phyloP scores from a whole-genome alignment of 2,113 vertebrate genomes.

The Willisornis vidua region DNA sequence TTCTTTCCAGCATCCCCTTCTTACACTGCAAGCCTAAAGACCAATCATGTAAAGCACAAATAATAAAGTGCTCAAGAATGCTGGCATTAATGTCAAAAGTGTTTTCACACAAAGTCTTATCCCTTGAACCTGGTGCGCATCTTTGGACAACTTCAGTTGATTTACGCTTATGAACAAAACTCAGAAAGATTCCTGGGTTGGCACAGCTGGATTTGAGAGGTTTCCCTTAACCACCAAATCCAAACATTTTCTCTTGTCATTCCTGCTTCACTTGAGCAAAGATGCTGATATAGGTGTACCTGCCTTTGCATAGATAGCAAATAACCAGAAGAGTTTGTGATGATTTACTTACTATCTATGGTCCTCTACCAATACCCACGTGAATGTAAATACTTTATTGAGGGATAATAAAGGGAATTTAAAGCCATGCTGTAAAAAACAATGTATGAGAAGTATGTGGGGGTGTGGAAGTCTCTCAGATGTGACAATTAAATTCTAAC shows the following conservation, averaged over 20 bases:
- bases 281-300: background rate
- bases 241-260: background rate
- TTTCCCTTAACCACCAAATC: background rate
- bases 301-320: background rate
- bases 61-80: background rate
- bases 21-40: background rate
- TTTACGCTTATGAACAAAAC: background rate
- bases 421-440: background rate
- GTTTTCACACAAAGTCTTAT: background rate
- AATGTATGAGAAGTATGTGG: background rate
- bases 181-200: background rate
- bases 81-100: background rate
- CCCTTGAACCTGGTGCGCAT: background rate
- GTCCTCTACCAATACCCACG: background rate
- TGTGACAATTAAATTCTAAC: constrained; percentile 49
- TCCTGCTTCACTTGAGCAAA: background rate
- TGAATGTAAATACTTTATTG: background rate
- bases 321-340: background rate
- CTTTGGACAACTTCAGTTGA: background rate
- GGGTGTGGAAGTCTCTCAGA: constrained; percentile 9
- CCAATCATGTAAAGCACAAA: background rate
- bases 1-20: background rate
- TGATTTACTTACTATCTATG: background rate
- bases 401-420: background rate
- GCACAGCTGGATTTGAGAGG: background rate